These are phyloP conservation scores for Platichthys flesus DNA, from an alignment of 2,113 vertebrate genomes.

Conservation along the genomic window DNA sequence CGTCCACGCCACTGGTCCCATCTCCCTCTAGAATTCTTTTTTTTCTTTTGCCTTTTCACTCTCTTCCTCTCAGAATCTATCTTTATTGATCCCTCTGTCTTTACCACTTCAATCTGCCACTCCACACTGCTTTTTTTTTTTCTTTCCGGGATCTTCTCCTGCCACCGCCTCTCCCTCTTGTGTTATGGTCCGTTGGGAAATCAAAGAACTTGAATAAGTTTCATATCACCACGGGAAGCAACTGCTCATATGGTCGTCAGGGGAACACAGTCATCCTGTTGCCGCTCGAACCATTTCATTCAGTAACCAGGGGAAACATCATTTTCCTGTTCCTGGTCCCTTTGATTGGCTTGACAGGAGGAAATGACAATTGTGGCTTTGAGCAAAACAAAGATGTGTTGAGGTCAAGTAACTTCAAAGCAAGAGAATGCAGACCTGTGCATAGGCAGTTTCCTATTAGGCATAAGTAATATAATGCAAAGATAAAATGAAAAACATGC, in stretches of 20 bases:
- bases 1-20: conserved; percentile 10
- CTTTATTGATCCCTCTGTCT: conserved; percentile 37
- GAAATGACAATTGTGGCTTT: conserved; percentile 41
- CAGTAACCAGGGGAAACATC: conserved; percentile 28
- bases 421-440: background rate
- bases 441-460: too few relatives aligned
- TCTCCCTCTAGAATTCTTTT: background rate
- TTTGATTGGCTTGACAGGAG: conserved; percentile 42
- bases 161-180: too few relatives aligned
- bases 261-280: conserved; percentile 46
- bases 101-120: conserved; percentile 25
- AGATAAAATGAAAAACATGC: too few relatives aligned
- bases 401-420: conserved; percentile 19
- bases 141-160: background rate
- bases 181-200: conserved; percentile 45
- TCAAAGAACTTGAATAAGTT: conserved; percentile 66
- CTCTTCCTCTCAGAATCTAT: conserved; percentile 33
- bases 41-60: background rate
- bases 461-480: too few relatives aligned
- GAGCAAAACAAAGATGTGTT: conserved; percentile 30
- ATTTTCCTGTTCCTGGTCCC: conserved; percentile 10
- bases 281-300: conserved; percentile 30
- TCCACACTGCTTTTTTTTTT: background rate
- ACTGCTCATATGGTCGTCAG: conserved; percentile 42
- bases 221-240: conserved; percentile 51